phyloP scores from a whole-genome alignment of 2,113 vertebrate species.

The Aleadryas rufinucha region DNA sequence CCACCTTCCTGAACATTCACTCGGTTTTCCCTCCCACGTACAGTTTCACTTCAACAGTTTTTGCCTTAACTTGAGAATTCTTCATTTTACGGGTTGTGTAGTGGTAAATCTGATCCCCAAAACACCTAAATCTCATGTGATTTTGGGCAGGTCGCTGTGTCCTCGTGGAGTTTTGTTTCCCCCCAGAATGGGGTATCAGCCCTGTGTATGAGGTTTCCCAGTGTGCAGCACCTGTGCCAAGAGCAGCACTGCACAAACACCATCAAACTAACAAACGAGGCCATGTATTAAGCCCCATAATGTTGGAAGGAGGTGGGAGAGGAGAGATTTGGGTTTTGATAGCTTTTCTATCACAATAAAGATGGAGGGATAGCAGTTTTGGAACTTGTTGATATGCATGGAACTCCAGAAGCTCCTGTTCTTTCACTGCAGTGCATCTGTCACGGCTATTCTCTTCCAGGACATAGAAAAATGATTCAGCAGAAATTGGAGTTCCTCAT shows the following conservation, averaged over 20 bases:
- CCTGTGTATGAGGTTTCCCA: neutral
- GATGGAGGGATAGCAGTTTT: neutral
- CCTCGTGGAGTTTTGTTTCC: neutral
- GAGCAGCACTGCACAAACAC: neutral
- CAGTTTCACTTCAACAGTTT: neutral
- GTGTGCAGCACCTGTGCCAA: neutral
- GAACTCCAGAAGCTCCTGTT: constrained; percentile 37
- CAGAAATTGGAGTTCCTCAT: constrained; percentile 76
- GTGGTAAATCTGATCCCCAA: neutral
- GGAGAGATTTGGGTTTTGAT: neutral
- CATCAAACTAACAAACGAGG: neutral
- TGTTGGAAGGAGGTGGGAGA: neutral
- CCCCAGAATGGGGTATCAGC: neutral
- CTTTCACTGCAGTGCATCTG: constrained; percentile 56
- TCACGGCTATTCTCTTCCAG: constrained; percentile 54
- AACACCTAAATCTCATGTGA: rapidly evolving
- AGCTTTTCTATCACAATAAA: constrained; percentile 37
- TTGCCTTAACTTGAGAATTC: neutral
- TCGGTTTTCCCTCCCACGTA: neutral
- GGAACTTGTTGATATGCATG: constrained; percentile 55
- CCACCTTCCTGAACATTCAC: neutral
- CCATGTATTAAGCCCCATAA: neutral
- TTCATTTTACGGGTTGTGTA: neutral
- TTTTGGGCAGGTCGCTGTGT: neutral
- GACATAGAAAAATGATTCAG: constrained; percentile 74